Conservation (phyloP, 2,888 invertebrate genomes). For the Galerucella calmariensis region DNA sequence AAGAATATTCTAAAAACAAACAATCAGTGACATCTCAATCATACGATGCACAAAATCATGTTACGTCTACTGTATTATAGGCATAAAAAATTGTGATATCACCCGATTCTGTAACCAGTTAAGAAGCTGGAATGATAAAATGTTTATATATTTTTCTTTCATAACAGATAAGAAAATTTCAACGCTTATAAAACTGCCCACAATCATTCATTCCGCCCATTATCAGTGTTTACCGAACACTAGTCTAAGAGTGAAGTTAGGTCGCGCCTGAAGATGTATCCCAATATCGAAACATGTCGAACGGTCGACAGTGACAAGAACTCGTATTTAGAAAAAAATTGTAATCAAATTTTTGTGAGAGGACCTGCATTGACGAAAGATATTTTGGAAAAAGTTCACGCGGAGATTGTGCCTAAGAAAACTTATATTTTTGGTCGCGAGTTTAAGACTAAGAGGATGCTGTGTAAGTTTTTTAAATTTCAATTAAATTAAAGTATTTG, state of each 20-base stretch:
- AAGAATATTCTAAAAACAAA: not conserved
- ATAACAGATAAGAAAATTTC: conserved; percentile 3
- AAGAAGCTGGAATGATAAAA: conserved; percentile 1
- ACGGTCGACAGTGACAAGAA: not conserved
- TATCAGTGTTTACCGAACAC: conserved; percentile 16
- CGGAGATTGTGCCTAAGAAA: conserved; percentile 55
- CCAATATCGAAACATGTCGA: conserved; percentile 1
- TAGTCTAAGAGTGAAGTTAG: conserved; percentile 2
- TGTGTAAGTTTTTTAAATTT: conserved; percentile 55
- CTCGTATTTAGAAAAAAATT: conserved; percentile 54
- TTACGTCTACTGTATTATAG: conserved; percentile 7
- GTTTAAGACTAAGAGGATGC: conserved; percentile 57
- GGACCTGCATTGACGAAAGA: conserved; percentile 60
- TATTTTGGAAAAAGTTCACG: conserved; percentile 59
- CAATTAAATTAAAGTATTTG: too few relatives aligned
- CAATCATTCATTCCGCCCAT: not conserved
- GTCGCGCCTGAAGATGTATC: conserved; percentile 13
- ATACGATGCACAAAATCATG: not conserved
- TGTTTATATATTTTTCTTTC: conserved; percentile 7
- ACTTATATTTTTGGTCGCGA: conserved; percentile 58
- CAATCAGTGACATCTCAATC: conserved; percentile 10
- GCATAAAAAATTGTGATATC: conserved; percentile 12
- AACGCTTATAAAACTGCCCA: conserved; percentile 14
- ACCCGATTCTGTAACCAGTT: conserved; percentile 11
- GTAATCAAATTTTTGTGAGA: conserved; percentile 59